Evolutionary conservation across 2,113 vertebrate species (phyloP), one percentile per base, ranked within the genome.

Genomic region (Haemorhous mexicanus): DNA sequence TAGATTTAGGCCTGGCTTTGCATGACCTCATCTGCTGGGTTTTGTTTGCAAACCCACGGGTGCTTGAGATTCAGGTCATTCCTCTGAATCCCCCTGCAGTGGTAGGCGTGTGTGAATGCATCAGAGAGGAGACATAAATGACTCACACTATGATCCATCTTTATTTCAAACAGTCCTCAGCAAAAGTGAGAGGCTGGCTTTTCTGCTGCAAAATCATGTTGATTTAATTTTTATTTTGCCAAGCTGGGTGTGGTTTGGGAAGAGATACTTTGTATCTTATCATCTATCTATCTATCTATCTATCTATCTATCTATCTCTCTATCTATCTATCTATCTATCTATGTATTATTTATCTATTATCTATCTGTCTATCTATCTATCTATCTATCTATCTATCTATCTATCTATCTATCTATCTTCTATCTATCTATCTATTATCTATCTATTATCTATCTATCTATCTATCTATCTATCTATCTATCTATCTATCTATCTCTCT

Each of bases 11-110:
- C 84, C 82, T 93, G 87, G 24, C 49, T 83, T 80, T 94, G 87
- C 72, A 55, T 87, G 88, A 90, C 83, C 93, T 95, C 63, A 8
- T 50, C 22, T 10, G 75, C 62, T 61, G 70, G 70, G 67, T 73
- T 94, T 91, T 95, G 84, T 87, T 95, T 91, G 95, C 96, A 95
- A 86, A 94, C 90, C 75, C 82, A 67, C 50, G 50, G 64, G 80
- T 94, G 89, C 66, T 94, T 96, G 94, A 90, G 94, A 97, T 96
- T 96, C 94, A 97, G 95, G 96, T 96, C 94, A 95, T 87, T 93
- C 75, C 94, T 91, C 70, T 70, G 84, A 68, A 62, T 87, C 85
- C 93, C 90, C 93, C 85, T 74, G 92, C 92, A 77, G 90, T 74
- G 90, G 95, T 91, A 61, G 95, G 95, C 64, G 72, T 93, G 82